Evolutionary conservation across 92 coral and sea anemone genomes (phyloP).

Genomic region (Plumapathes pennacea): DNA sequence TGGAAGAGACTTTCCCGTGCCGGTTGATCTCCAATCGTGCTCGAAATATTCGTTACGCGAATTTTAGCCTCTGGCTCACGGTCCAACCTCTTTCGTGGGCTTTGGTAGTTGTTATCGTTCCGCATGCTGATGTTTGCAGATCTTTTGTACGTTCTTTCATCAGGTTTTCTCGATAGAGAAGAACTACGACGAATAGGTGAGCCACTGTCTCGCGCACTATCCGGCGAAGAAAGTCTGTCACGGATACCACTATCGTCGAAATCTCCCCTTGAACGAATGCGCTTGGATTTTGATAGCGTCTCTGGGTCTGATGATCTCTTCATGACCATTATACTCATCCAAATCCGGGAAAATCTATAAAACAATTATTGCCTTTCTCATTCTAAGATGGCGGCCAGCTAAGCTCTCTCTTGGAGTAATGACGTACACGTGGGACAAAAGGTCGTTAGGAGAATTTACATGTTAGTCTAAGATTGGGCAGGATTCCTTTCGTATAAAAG

Average conservation of each 20-base stretch:
- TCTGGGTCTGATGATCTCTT: constrained; percentile 99
- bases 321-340: constrained; percentile 99
- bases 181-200: constrained; percentile 97
- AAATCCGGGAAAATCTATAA: constrained; percentile 68
- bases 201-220: constrained; percentile 96
- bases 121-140: constrained; percentile 87
- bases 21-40: constrained; percentile 81
- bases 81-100: constrained; percentile 80
- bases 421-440: constrained; percentile 96
- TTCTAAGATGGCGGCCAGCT: constrained; percentile 91
- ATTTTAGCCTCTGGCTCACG: constrained; percentile 88
- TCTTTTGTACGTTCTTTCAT: constrained; percentile 90
- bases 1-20: constrained; percentile 89
- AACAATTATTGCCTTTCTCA: constrained; percentile 53
- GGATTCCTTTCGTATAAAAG: too few species aligned
- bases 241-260: constrained; percentile 87
- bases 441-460: neutral
- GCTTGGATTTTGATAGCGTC: constrained; percentile 86
- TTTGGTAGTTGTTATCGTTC: constrained; percentile 86
- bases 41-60: constrained; percentile 87
- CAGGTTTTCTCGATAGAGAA: constrained; percentile 86
- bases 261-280: constrained; percentile 89
- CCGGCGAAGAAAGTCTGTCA: constrained; percentile 96
- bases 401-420: constrained; percentile 59
- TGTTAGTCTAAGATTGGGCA: too few species aligned